Evolutionary conservation across 1,140 invertebrate genomes (phyloP).

Genomic region (Ceratosolen solmsi): DNA sequence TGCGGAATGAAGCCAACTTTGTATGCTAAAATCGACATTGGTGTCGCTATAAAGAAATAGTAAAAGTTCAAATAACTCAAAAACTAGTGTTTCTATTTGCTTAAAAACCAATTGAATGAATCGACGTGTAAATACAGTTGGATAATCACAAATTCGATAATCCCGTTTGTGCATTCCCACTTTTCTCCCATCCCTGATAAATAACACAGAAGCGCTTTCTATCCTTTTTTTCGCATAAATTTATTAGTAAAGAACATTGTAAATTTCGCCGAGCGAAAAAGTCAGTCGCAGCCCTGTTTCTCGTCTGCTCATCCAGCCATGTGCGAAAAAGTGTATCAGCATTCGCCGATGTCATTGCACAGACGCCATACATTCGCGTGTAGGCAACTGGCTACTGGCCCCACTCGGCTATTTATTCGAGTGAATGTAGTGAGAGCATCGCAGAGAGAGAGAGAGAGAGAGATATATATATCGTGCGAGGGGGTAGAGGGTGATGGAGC

Average conservation of each 20-base stretch:
- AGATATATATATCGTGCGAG: too few relatives aligned
- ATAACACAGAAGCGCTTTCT: neutral
- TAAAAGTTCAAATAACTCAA: neutral
- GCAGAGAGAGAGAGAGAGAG: constrained; percentile 11
- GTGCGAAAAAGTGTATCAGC: constrained; percentile 13
- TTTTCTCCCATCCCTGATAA: neutral
- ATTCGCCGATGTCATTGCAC: constrained; percentile 16
- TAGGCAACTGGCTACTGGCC: neutral
- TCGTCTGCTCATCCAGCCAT: neutral
- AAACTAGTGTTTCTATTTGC: neutral
- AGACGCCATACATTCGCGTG: too few relatives aligned
- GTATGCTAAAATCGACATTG: neutral
- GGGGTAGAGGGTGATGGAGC: neutral
- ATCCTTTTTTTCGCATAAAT: neutral
- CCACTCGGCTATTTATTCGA: constrained; percentile 39
- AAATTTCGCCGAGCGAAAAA: neutral
- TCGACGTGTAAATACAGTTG: too few relatives aligned
- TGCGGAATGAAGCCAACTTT: neutral
- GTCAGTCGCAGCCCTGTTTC: neutral
- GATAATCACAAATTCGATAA: neutral
- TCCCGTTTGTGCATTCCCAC: neutral
- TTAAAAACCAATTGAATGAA: neutral
- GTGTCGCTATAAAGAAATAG: neutral
- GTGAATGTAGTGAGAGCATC: neutral
- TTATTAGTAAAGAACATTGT: too few relatives aligned